These are phyloP conservation scores for Falcunculus frontatus DNA, from an alignment of 2,113 vertebrate species.

Conservation along the genomic window DNA sequence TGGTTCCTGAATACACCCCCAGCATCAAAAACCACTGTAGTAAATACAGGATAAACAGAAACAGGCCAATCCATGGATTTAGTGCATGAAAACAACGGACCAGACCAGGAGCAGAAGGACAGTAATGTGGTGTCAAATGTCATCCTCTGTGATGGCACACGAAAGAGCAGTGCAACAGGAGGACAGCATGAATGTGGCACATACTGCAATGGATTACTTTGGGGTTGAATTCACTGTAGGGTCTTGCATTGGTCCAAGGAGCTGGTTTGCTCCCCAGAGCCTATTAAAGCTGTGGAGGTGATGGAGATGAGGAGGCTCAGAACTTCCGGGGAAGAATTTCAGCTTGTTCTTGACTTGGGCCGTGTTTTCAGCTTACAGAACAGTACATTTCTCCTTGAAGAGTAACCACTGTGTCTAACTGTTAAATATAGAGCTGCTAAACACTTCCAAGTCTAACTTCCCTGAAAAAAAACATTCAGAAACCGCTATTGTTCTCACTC, in stretches of 20 bases:
- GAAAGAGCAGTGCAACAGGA: not conserved
- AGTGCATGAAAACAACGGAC: not conserved
- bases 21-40: fast-evolving
- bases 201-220: not conserved
- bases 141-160: not conserved
- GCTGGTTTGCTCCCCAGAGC: not conserved
- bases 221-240: not conserved
- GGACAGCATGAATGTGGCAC: not conserved
- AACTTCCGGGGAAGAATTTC: not conserved
- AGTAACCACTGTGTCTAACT: not conserved
- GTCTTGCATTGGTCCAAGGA: not conserved
- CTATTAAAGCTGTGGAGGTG: not conserved
- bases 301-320: not conserved
- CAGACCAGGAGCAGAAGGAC: not conserved
- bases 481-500: not conserved
- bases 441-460: not conserved
- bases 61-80: not conserved
- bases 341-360: not conserved
- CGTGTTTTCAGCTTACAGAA: not conserved
- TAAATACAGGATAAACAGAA: not conserved
- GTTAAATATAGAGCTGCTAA: not conserved
- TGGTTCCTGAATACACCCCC: not conserved
- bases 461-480: not conserved
- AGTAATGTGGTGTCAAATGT: not conserved
- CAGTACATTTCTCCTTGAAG: not conserved